These are phyloP conservation scores for Hemiprocne comata DNA, from an alignment of 2,113 vertebrate species.

Conservation along the genomic window DNA sequence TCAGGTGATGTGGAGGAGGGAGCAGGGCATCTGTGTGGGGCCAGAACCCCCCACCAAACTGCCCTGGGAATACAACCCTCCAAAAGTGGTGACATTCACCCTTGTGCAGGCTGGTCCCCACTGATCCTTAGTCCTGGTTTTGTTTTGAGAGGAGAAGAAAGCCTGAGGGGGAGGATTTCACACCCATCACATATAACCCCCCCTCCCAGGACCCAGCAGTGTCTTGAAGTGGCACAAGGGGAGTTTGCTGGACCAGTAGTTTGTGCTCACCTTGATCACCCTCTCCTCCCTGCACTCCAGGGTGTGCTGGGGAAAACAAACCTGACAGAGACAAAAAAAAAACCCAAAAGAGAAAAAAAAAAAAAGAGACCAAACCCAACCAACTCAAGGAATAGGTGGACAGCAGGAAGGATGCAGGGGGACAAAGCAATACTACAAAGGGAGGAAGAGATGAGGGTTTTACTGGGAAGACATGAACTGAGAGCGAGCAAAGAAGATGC, in stretches of 20 bases:
- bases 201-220: background rate
- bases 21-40: fast-evolving
- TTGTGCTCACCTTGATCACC: background rate
- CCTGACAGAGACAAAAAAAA: background rate
- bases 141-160: background rate
- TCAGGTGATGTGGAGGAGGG: background rate
- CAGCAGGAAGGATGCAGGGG: background rate
- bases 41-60: background rate
- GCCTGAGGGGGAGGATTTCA: background rate
- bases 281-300: background rate
- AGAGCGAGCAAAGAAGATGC: background rate
- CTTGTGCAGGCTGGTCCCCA: background rate
- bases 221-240: background rate
- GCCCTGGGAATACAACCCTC: background rate
- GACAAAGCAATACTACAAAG: background rate
- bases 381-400: background rate
- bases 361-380: background rate
- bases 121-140: background rate
- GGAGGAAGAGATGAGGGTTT: constrained; percentile 24
- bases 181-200: background rate
- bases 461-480: background rate
- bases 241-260: background rate
- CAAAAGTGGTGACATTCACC: background rate
- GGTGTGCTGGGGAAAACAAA: background rate
- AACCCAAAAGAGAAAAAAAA: background rate